Percentiles rank a stretch among this genome's conserved stretches.
Conservation (phyloP, 2,113 vertebrate genomes). For the Paracanthobrama guichenoti region DNA sequence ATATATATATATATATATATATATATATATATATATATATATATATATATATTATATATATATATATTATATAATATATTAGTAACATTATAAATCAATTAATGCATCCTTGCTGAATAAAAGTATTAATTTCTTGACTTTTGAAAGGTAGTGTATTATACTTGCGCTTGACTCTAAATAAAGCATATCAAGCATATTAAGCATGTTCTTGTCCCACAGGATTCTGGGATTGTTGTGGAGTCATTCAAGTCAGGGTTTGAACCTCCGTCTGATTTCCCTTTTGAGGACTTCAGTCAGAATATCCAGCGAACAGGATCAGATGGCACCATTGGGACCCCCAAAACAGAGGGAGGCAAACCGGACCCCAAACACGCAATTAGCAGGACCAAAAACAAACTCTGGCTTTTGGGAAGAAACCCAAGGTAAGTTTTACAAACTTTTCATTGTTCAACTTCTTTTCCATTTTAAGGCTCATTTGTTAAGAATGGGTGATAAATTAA, state of each 20-base stretch:
- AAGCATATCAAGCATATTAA: not conserved
- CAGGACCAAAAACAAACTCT: conserved; percentile 95
- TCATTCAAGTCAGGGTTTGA: conserved; percentile 98
- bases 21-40: too few relatives aligned
- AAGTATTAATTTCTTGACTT: not conserved
- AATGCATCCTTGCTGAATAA: not conserved
- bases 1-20: too few relatives aligned
- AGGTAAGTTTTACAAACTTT: conserved; percentile 73
- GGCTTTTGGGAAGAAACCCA: conserved; percentile 98
- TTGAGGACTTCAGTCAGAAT: conserved; percentile 98
- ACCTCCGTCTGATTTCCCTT: conserved; percentile 92
- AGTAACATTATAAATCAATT: too few relatives aligned
- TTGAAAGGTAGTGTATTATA: not conserved
- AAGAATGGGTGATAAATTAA: not conserved
- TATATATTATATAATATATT: too few relatives aligned
- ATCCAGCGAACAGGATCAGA: conserved; percentile 94
- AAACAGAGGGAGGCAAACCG: conserved; percentile 81
- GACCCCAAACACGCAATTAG: conserved; percentile 88
- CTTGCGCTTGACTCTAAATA: not conserved
- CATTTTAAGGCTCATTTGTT: conserved; percentile 15
- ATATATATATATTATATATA: too few relatives aligned
- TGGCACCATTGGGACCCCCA: conserved; percentile 90
- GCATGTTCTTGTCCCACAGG: conserved; percentile 70
- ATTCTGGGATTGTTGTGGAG: conserved; percentile 91
- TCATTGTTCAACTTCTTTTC: not conserved